Evolutionary conservation across 2,888 invertebrate genomes (phyloP).

Genomic region (Hyppa rectilinea): DNA sequence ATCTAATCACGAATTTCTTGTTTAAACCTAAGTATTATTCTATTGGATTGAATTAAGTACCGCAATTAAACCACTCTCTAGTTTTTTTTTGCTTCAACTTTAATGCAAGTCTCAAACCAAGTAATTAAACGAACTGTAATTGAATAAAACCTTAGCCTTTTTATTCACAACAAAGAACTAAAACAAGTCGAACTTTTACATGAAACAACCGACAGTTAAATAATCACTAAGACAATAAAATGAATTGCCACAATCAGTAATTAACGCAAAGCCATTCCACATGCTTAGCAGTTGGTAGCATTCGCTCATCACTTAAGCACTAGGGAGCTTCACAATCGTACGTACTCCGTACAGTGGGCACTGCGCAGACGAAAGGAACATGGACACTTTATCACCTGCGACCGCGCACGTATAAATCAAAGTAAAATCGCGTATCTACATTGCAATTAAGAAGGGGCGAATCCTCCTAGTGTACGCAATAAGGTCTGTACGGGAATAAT

Average conservation of each 20-base stretch:
- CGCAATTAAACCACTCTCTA: not conserved
- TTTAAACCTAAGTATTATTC: not conserved
- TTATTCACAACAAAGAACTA: slow-evolving; percentile 13
- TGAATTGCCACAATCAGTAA: slow-evolving; percentile 28
- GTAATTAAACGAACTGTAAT: slow-evolving; percentile 1
- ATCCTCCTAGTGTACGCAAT: slow-evolving; percentile 78
- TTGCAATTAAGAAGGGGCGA: slow-evolving; percentile 80
- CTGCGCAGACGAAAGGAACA: slow-evolving; percentile 74
- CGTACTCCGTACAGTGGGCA: slow-evolving; percentile 70
- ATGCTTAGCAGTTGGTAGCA: slow-evolving; percentile 20
- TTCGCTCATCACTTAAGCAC: slow-evolving; percentile 60
- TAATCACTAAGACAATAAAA: slow-evolving; percentile 40
- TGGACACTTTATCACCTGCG: slow-evolving; percentile 77
- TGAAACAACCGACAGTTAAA: slow-evolving; percentile 15
- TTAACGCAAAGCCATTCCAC: slow-evolving; percentile 46
- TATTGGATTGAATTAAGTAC: not conserved
- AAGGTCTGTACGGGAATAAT: slow-evolving; percentile 80
- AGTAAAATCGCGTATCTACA: slow-evolving; percentile 70
- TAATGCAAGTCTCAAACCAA: slow-evolving; percentile 3
- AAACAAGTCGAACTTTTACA: slow-evolving; percentile 6
- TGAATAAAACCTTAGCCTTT: slow-evolving; percentile 20
- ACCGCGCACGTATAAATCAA: slow-evolving; percentile 61
- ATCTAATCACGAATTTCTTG: not conserved
- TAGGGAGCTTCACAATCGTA: slow-evolving; percentile 39
- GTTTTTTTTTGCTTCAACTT: not conserved